These are phyloP conservation scores for Pandemis cinnamomeana DNA, from an alignment of 2,888 invertebrate species.

Conservation along the genomic window DNA sequence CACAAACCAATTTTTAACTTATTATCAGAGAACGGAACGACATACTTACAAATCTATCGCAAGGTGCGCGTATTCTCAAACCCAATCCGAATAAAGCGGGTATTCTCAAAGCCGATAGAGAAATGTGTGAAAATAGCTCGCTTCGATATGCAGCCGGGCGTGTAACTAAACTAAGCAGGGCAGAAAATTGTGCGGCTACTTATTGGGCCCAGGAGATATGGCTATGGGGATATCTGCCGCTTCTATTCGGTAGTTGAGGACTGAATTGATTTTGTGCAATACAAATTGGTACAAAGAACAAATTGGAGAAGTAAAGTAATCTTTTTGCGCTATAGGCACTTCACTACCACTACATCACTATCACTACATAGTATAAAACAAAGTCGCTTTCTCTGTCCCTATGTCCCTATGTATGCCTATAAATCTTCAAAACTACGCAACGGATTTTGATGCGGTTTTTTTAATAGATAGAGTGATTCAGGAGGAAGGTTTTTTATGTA, in stretches of 20 bases:
- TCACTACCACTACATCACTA: no score
- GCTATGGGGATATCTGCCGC: constrained; percentile 20
- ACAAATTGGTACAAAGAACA: no score
- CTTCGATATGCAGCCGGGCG: constrained; percentile 33
- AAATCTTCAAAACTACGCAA: no score
- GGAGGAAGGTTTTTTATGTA: no score
- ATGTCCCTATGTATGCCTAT: no score
- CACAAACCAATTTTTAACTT: no score
- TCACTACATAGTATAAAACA: no score
- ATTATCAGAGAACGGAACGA: no score
- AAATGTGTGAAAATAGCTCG: constrained; percentile 35
- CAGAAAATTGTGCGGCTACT: constrained; percentile 40
- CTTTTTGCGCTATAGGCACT: neutral
- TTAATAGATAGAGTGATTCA: no score
- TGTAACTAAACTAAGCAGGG: constrained; percentile 34
- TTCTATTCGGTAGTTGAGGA: constrained; percentile 24
- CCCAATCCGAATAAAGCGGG: constrained; percentile 12
- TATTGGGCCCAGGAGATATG: constrained; percentile 30
- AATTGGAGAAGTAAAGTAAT: no score
- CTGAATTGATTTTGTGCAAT: neutral
- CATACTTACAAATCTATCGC: neutral
- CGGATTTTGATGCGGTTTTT: no score
- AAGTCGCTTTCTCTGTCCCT: no score
- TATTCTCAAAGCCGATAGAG: constrained; percentile 32
- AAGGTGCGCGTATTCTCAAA: neutral